Evolutionary conservation across 2,113 vertebrate genomes (phyloP).

Genomic region (Festucalex cinctus): DNA sequence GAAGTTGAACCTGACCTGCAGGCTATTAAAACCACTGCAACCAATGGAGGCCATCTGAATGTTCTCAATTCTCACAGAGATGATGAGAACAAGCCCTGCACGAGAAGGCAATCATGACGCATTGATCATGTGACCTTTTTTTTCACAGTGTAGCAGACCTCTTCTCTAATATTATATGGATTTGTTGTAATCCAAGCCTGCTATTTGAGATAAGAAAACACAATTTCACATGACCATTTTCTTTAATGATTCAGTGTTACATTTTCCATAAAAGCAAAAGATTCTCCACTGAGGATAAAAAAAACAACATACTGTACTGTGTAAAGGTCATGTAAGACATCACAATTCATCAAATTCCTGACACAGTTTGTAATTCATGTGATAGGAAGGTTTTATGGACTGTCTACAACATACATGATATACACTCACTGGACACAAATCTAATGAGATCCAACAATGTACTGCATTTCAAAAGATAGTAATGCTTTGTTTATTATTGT

Average conservation of each 20-base stretch:
- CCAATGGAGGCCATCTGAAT: slow-evolving; percentile 6
- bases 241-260: background rate
- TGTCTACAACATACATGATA: background rate
- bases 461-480: background rate
- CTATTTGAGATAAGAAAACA: background rate
- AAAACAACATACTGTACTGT: background rate
- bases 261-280: background rate
- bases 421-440: background rate
- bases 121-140: background rate
- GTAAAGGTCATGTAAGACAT: background rate
- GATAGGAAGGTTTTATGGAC: background rate
- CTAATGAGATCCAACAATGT: background rate
- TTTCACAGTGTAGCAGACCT: background rate
- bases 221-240: background rate
- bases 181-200: background rate
- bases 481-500: background rate
- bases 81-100: slow-evolving; percentile 24
- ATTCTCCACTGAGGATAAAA: background rate
- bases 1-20: slow-evolving; percentile 32
- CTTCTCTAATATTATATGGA: background rate
- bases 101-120: background rate
- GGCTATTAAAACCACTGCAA: slow-evolving; percentile 25
- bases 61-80: slow-evolving; percentile 5
- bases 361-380: background rate
- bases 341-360: background rate